Evolutionary conservation across 37 sponge, comb jelly and placozoan species (phyloP).

Genomic region (Geodia barretti): DNA sequence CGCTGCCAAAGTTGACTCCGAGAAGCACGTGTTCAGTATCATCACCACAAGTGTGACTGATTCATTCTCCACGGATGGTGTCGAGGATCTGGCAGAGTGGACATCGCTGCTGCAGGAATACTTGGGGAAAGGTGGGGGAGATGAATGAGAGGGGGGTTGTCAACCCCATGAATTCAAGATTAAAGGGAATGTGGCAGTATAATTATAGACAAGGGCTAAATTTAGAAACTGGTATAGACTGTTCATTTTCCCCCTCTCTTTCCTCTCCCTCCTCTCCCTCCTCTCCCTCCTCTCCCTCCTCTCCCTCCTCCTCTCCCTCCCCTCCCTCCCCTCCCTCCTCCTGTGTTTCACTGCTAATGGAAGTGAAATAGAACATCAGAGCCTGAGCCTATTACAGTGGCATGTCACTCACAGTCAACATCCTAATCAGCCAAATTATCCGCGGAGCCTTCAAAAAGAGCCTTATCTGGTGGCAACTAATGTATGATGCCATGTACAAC

Average conservation of each 20-base stretch:
- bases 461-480: no score
- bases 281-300: not conserved
- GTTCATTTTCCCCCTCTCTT: not conserved
- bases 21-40: slow-evolving; percentile 55
- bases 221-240: not conserved
- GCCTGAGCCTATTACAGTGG: no score
- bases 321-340: not conserved
- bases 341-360: not conserved
- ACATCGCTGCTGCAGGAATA: slow-evolving; percentile 44
- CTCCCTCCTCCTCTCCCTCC: not conserved
- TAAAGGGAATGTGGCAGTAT: no score
- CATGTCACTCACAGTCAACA: no score
- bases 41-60: slow-evolving; percentile 51
- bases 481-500: no score
- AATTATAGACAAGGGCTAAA: no score
- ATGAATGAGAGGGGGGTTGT: no score
- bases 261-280: not conserved
- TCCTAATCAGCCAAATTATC: no score
- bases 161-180: no score
- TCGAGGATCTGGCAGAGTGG: slow-evolving; percentile 41
- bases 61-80: slow-evolving; percentile 48
- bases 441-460: no score
- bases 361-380: no score
- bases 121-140: slow-evolving; percentile 68
- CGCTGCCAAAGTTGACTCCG: slow-evolving; percentile 43